phyloP scores from a whole-genome alignment of 2,888 invertebrate species.

The Calameuta idolon region DNA sequence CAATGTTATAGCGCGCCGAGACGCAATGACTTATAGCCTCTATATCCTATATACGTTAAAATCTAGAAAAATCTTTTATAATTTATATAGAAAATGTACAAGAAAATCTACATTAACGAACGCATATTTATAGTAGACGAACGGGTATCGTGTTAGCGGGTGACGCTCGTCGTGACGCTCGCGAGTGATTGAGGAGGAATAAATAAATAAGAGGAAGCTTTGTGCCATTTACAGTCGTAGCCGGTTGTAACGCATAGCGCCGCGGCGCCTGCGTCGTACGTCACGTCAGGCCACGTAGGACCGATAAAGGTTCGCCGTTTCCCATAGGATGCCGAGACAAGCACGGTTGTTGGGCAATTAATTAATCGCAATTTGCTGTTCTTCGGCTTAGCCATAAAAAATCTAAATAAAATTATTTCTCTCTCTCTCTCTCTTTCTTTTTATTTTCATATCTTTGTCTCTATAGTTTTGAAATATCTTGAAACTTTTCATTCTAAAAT shows the following conservation, averaged over 20 bases:
- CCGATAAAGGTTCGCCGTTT: not conserved
- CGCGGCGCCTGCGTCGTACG: not conserved
- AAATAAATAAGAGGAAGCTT: conserved; percentile 45
- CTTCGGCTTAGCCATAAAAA: not conserved
- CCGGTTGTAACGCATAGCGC: conserved; percentile 1
- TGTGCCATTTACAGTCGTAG: conserved; percentile 24
- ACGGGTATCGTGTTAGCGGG: not conserved
- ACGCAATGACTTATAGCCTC: not conserved
- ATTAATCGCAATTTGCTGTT: not conserved
- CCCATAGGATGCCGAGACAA: not conserved
- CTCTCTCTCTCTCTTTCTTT: no score
- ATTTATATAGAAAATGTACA: conserved; percentile 62
- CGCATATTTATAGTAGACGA: conserved; percentile 39
- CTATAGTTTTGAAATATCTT: not conserved
- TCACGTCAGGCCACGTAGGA: not conserved
- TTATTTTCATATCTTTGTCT: not conserved
- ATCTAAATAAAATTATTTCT: not conserved
- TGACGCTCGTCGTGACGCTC: conserved; percentile 28
- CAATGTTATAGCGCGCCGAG: not conserved
- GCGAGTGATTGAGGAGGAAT: conserved; percentile 45
- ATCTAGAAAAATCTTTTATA: conserved; percentile 50
- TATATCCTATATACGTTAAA: conserved; percentile 30
- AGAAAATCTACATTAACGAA: conserved; percentile 65
- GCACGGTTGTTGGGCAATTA: not conserved
- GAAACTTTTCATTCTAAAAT: not conserved